Conservation (phyloP, 2,113 vertebrate genomes). For the Geococcyx californianus region DNA sequence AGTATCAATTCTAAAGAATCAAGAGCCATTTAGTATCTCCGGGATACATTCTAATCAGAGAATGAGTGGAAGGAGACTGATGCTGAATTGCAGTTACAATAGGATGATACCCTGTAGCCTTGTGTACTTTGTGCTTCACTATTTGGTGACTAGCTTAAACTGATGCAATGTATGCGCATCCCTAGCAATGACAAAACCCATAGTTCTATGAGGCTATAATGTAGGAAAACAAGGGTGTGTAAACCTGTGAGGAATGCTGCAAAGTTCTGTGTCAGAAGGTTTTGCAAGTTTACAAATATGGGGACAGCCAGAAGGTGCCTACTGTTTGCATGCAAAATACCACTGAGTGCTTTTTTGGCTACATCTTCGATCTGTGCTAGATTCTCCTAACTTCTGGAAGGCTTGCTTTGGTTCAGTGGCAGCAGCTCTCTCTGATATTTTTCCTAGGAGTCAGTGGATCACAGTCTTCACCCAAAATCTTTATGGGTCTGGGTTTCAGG, state of each 20-base stretch:
- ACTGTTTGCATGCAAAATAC: background rate
- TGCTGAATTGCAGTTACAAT: rapidly evolving
- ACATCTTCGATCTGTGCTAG: background rate
- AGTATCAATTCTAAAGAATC: background rate
- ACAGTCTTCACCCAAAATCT: background rate
- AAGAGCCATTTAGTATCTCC: background rate
- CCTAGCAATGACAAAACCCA: background rate
- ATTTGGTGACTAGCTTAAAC: background rate
- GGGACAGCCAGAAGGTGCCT: background rate
- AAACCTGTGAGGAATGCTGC: background rate
- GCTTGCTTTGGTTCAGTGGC: background rate
- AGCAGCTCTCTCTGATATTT: background rate
- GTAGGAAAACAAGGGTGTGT: background rate
- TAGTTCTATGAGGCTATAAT: background rate
- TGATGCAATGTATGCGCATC: background rate
- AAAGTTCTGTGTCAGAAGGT: background rate
- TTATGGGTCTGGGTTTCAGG: background rate
- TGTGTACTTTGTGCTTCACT: background rate
- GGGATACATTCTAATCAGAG: background rate
- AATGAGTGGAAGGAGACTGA: background rate
- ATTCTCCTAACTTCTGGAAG: background rate
- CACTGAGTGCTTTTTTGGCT: background rate
- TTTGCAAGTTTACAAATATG: background rate
- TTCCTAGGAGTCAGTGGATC: background rate
- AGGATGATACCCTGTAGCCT: background rate